Evolutionary conservation across 1,140 invertebrate genomes (phyloP), one percentile per base, ranked within the genome.

Genomic region (Antheraea pernyi): DNA sequence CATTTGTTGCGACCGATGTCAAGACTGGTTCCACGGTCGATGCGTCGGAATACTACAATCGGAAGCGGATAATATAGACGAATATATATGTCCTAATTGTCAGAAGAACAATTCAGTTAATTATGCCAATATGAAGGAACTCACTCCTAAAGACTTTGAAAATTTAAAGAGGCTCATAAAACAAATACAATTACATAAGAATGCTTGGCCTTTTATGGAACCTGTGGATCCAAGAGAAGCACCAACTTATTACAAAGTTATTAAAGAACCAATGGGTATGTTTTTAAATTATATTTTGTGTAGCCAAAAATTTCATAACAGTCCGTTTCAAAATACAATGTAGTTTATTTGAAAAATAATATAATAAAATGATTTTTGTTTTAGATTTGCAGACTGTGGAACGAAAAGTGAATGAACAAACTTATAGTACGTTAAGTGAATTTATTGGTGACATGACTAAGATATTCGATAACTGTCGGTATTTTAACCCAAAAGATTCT

Each of bases 21-120:
- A 99, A 90, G 98, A 99, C 91, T 99, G 99, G 99, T 99, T 99
- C 92, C 99, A 99, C 89, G 98, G 98, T 6, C 94, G 97, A 65
- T 99, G 99, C 91, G 98, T 99, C 9, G 98, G 98, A 11, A 98
- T 99, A 80, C 93, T 99, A 39, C 97, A 98, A 85, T 97, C 96
- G 5, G 98, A 99, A 89, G 98, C 98, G 7, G 97, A 98, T 83
- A 96, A 96, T 80, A 98, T 99, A 74, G 98, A 99, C 80, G 98
- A 98, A 79, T 99, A 99, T 83, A 95, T 98, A 72, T 99, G 99
- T 94, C 98, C 98, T 0, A 97, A 97, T 85, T 99, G 99, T 93
- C 97, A 98, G 83, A 94, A 96, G 68, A 97, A 98, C 89, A 97
- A 96, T 71, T 96, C 95, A 30, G 96, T 97, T 7, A 98, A 98